phyloP scores from a whole-genome alignment of 2,888 invertebrate genomes.

The Apamea epomidion region DNA sequence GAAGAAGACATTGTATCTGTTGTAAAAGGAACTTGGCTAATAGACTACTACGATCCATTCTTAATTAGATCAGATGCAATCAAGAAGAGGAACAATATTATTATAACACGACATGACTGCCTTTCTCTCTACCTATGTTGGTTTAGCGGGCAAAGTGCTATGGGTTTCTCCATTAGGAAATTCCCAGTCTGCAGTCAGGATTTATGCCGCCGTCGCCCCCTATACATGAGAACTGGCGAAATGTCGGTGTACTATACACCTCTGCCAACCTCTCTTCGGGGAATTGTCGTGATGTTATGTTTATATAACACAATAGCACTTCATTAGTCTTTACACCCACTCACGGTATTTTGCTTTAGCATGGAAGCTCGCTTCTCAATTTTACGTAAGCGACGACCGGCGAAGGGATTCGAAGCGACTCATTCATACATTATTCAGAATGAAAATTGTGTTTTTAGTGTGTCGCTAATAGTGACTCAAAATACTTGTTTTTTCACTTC shows the following conservation, averaged over 20 bases:
- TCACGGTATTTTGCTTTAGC: slow-evolving; percentile 10
- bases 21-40: slow-evolving; percentile 47
- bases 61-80: slow-evolving; percentile 20
- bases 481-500: neutral
- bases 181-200: neutral
- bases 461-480: neutral
- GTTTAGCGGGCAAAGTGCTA: neutral
- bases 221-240: neutral
- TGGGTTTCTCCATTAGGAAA: neutral
- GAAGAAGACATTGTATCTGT: slow-evolving; percentile 29
- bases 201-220: neutral
- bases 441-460: slow-evolving; percentile 20
- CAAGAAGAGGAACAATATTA: neutral
- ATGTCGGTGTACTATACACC: neutral
- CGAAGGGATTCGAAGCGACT: slow-evolving; percentile 7
- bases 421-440: slow-evolving; percentile 46
- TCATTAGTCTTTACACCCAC: slow-evolving; percentile 35
- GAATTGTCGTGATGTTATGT: neutral
- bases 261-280: neutral
- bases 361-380: slow-evolving; percentile 22
- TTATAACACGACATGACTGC: neutral
- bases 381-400: slow-evolving; percentile 18
- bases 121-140: neutral
- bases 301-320: slow-evolving; percentile 30
- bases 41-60: slow-evolving; percentile 39